These are phyloP conservation scores for Scaptomyza reducta DNA, from an alignment of 2,888 invertebrate genomes.

Conservation along the genomic window DNA sequence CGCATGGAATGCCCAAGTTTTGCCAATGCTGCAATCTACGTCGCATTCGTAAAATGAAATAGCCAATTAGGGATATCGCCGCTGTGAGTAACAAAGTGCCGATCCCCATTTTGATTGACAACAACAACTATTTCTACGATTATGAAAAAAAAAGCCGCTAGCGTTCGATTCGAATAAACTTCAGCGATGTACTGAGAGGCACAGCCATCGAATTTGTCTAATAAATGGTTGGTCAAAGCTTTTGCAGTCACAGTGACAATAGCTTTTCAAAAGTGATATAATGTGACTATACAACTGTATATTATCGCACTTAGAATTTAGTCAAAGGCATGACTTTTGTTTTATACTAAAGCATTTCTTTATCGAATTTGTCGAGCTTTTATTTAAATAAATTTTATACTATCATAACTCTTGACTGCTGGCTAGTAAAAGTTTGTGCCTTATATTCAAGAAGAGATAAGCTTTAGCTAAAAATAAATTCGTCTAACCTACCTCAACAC, in stretches of 20 bases:
- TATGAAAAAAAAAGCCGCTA: not conserved
- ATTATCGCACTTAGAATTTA: too few relatives aligned
- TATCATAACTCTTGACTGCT: not conserved
- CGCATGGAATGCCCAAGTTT: slow-evolving; percentile 56
- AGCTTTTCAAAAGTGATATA: not conserved
- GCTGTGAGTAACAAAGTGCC: slow-evolving; percentile 36
- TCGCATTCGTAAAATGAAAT: slow-evolving; percentile 44
- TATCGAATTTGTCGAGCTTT: not conserved
- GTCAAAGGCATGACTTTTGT: too few relatives aligned
- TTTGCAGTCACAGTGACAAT: not conserved
- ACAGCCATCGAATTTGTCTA: not conserved
- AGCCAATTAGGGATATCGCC: slow-evolving; percentile 45
- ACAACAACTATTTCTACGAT: not conserved
- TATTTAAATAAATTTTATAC: too few relatives aligned
- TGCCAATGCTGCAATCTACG: slow-evolving; percentile 52
- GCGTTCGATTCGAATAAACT: slow-evolving; percentile 13
- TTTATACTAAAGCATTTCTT: not conserved
- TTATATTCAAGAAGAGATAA: not conserved
- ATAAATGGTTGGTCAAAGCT: not conserved
- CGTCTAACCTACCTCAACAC: not conserved
- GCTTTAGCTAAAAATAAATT: not conserved
- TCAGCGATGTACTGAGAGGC: slow-evolving; percentile 14
- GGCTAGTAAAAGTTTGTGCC: not conserved
- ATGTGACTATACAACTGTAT: too few relatives aligned
- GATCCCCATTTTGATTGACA: slow-evolving; percentile 43